Percentiles rank a stretch among this genome's conserved stretches.
phyloP scores from a whole-genome alignment of 2,113 vertebrate species.

The Chaetorhynchus papuensis region DNA sequence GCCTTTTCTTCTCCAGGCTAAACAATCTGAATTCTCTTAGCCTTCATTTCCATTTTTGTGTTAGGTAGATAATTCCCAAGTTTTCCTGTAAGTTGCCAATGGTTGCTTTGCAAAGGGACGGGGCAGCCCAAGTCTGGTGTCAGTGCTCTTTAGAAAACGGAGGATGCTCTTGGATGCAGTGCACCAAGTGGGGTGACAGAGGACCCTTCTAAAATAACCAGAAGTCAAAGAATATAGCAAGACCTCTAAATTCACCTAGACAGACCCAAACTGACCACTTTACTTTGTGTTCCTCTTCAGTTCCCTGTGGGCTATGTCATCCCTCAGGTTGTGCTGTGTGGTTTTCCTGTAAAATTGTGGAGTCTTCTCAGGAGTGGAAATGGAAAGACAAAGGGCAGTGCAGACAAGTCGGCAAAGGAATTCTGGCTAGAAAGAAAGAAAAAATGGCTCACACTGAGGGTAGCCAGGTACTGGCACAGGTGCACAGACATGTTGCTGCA shows the following conservation, averaged over 20 bases:
- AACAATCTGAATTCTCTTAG: neutral
- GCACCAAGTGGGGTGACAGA: neutral
- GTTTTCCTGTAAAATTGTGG: neutral
- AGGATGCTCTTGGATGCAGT: neutral
- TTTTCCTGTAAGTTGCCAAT: neutral
- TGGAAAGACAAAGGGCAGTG: neutral
- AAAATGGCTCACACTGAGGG: neutral
- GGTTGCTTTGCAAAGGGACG: neutral
- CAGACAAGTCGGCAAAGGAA: neutral
- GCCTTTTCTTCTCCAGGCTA: neutral
- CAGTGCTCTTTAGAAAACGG: neutral
- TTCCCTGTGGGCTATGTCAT: rapidly evolving
- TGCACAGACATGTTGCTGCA: neutral
- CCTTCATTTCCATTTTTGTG: neutral
- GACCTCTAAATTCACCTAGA: neutral
- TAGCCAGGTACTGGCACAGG: neutral
- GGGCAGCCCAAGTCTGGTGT: neutral
- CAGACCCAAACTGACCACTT: neutral
- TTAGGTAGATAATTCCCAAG: neutral
- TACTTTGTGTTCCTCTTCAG: neutral
- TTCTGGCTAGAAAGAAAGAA: neutral
- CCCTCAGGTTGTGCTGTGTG: neutral
- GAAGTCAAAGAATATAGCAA: neutral
- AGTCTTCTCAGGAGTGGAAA: neutral
- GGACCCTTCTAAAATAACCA: neutral